Evolutionary conservation across 2,113 vertebrate species (phyloP), one percentile per base, ranked within the genome.

Genomic region (Verasper variegatus): DNA sequence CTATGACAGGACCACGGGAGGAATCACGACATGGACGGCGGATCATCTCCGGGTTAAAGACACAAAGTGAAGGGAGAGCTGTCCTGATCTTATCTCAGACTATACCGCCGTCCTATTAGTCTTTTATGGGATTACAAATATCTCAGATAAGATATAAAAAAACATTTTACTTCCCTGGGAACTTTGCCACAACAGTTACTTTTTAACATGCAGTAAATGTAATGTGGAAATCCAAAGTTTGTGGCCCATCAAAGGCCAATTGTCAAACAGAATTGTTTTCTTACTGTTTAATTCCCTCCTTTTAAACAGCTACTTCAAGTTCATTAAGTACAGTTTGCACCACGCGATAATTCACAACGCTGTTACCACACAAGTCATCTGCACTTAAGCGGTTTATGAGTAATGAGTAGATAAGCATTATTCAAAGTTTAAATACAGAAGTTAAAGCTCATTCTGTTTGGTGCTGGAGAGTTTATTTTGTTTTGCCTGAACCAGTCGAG

Each of bases 21-120:
- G 27, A 82, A 63, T 64, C 35, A 0, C 68, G 79, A 78, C 80
- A 81, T 4, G 83, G 85, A 90, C 80, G 1, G 77, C 86, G 54
- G 75, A 86, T 82, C 73, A 56, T 84, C 64, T 26, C 8, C 42
- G 14, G 80, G 67, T 80, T 73, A 82, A 82, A 84, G 69, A 81
- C 49, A 83, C 26, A 10, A 67, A 74, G 21, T 11, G 21, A 31
- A 31, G 31, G 31, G 1, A 31, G 31, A 31, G 31, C 31, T 1
- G 31, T 8, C 31, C 6, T 31, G 31, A 13, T 56, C 26, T 37
- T 58, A 7, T 40, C 47, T 15, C 47, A 51, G 47, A 51, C 4
- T 35, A 7, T 8, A 40, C 47, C 18, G 47, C 47, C 17, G 47
- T 17, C 4, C 47, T 2, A 49, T 49, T 18, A 1, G 47, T 18